Conservation (phyloP, 2,797 vertebrate species). For the Danionella dracula region DNA sequence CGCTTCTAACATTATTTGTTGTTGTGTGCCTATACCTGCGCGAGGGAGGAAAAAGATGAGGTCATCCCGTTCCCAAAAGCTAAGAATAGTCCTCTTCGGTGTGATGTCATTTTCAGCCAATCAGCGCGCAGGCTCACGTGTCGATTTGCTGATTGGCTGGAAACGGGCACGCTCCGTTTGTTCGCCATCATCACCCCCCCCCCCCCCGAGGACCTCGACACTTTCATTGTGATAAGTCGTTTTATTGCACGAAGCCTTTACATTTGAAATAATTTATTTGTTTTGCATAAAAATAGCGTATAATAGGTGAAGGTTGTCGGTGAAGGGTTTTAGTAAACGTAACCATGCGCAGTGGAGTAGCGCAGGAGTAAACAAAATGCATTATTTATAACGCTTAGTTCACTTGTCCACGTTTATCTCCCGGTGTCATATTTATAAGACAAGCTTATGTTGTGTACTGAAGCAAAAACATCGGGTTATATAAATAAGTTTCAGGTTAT, state of each 20-base stretch:
- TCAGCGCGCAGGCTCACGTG: slow-evolving; percentile 43
- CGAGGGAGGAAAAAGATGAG: slow-evolving; percentile 61
- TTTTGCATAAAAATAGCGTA: neutral
- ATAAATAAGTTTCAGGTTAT: too few species aligned
- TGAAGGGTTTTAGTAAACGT: neutral
- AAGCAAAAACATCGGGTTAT: neutral
- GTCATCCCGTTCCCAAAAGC: slow-evolving; percentile 63
- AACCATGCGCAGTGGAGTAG: neutral
- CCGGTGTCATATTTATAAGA: neutral
- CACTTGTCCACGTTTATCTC: neutral
- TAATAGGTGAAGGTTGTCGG: neutral
- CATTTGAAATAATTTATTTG: neutral
- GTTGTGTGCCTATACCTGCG: slow-evolving; percentile 48
- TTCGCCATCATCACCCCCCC: slow-evolving; percentile 44
- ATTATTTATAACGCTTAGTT: slow-evolving; percentile 19
- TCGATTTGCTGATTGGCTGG: too few species aligned
- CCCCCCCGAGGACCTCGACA: slow-evolving; percentile 32
- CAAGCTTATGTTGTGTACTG: neutral
- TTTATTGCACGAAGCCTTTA: slow-evolving; percentile 1
- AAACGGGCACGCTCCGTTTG: slow-evolving; percentile 43
- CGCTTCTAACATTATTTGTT: slow-evolving; percentile 34
- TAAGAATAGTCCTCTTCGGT: slow-evolving; percentile 63
- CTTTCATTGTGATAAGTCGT: slow-evolving; percentile 42
- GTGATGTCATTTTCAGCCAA: slow-evolving; percentile 79
- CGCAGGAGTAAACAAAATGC: neutral